phyloP scores from a whole-genome alignment of 2,888 invertebrate species.

The Conops quadrifasciatus region DNA sequence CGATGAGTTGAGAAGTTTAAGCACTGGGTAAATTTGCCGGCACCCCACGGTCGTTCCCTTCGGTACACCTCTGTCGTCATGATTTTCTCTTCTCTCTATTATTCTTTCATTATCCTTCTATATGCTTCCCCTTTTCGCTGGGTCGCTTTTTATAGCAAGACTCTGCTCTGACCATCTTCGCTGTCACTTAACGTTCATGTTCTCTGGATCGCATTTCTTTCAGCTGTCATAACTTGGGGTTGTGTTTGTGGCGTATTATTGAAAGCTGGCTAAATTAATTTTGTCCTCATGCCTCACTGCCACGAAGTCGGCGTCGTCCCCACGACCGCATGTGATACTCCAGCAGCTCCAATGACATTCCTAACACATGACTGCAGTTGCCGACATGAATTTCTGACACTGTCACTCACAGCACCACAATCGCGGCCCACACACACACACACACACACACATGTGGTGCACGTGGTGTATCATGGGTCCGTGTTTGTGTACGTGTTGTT shows the following conservation, averaged over 20 bases:
- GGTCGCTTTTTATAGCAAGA: neutral
- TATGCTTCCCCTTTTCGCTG: constrained; percentile 15
- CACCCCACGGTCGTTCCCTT: no score
- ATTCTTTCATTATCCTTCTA: constrained; percentile 9
- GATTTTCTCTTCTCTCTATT: neutral
- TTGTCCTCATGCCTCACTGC: constrained; percentile 43
- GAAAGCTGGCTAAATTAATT: constrained; percentile 64
- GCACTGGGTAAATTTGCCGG: constrained; percentile 32
- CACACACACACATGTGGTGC: constrained; percentile 2
- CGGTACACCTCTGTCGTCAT: no score
- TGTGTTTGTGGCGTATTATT: constrained; percentile 64
- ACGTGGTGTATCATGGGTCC: no score
- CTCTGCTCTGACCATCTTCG: constrained; percentile 18
- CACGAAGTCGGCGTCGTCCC: neutral
- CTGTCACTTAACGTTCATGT: constrained; percentile 18
- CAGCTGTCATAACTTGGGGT: constrained; percentile 41
- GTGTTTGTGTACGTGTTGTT: constrained; percentile 18
- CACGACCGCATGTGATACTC: constrained; percentile 34
- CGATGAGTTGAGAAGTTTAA: constrained; percentile 43
- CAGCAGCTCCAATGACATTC: constrained; percentile 48
- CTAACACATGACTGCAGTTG: constrained; percentile 50
- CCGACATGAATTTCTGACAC: constrained; percentile 49
- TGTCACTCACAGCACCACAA: constrained; percentile 43
- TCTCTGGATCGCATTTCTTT: constrained; percentile 5
- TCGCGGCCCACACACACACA: neutral